Base-by-base conservation (phyloP, 2,797 vertebrate genomes). In the Steatocranus sp. region DNA sequence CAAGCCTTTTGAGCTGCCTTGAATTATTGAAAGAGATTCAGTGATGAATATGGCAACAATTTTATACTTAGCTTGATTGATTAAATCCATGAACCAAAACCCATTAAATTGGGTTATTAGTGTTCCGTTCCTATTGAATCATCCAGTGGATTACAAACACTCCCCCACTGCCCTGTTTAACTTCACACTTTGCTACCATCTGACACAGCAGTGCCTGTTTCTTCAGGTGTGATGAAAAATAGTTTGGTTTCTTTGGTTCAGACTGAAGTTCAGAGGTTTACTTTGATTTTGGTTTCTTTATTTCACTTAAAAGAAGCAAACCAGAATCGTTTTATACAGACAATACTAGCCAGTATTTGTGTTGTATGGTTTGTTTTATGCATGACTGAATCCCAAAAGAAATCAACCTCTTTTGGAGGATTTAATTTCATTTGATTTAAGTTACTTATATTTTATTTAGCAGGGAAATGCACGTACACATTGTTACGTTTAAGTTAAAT, bases 71-170 rank as follows among this genome's bases (percentile, higher is more conserved):
- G 17, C 18, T 5, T 18, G 73, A 81, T 58, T 84, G 82, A 88
- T 92, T 83, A 83, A 90, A 86, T 49, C 82, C 80, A 20, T 46
- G 11, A 88, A 77, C 32, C 76, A 54, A 76, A 87, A 80, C 75
- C 73, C 20, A 79, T 86, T 79, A 78, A 75, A 86, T n/a, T 68
- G 32, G 50, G 68, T 27, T 54, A 70, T 91, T 81, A 86, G 63
- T 43, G 77, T 50, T 87, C 75, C 79, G 56, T 88, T 93, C 85
- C 79, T 87, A 83, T 54, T 86, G 90, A 92, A 91, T 91, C 86
- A 85, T 79, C 87, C 85, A 78, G 87, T 58, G 83, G 84, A 83
- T 81, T 10, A 43, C 61, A 82, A 82, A 5, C 88, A 46, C 66
- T 8, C 66, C 70, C 73, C n/a, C 68, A 49, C 78, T 5, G 6